Evolutionary conservation across 2,113 vertebrate genomes (phyloP).

Genomic region (Carassius carassius): DNA sequence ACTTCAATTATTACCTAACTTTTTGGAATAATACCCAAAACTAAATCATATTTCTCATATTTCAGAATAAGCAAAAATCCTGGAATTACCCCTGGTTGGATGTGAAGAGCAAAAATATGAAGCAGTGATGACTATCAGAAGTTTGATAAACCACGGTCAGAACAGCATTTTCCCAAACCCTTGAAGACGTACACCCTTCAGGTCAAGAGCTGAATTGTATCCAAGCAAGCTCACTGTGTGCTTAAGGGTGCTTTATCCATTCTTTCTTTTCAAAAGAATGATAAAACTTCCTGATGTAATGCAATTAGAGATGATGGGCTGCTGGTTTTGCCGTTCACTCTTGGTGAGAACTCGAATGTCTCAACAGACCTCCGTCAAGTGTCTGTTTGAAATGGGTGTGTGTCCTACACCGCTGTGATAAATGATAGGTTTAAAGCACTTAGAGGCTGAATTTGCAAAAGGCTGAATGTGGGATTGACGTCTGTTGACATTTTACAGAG

Average conservation of each 20-base stretch:
- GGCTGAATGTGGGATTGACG: neutral
- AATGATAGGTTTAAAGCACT: constrained; percentile 29
- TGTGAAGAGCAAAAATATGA: neutral
- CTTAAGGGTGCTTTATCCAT: constrained; percentile 29
- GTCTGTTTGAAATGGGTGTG: constrained; percentile 23
- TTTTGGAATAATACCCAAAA: neutral
- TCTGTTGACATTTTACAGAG: constrained; percentile 1
- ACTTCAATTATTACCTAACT: neutral
- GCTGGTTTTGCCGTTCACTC: constrained; percentile 36
- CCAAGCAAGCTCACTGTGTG: constrained; percentile 20
- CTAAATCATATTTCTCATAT: neutral
- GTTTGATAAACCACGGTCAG: constrained; percentile 31
- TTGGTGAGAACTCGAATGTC: constrained; percentile 22
- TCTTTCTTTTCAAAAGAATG: constrained; percentile 45
- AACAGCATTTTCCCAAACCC: neutral
- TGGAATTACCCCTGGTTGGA: neutral
- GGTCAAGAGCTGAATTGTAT: constrained; percentile 31
- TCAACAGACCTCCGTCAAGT: constrained; percentile 34
- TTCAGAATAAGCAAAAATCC: neutral
- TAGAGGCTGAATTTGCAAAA: constrained; percentile 3
- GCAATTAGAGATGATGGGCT: constrained; percentile 46
- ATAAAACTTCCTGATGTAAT: constrained; percentile 43
- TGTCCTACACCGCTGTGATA: constrained; percentile 15
- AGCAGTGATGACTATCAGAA: neutral
- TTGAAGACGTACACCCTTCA: neutral